These are phyloP conservation scores for Anser cygnoides DNA, from an alignment of 2,113 vertebrate genomes.

Conservation along the genomic window DNA sequence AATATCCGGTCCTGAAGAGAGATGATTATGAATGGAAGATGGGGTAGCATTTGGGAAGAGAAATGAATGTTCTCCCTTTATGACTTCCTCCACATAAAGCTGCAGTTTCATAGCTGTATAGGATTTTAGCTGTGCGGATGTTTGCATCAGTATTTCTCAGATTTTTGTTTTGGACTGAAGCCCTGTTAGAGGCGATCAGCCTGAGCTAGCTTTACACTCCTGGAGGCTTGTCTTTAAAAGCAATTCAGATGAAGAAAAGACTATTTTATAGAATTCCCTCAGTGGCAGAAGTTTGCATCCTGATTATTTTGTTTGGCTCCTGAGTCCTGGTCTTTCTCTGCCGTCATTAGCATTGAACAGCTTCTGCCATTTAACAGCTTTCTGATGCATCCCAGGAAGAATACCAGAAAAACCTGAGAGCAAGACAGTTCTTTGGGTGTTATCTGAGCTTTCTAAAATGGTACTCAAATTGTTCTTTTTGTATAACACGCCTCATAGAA, in stretches of 20 bases:
- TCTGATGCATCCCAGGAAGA: background rate
- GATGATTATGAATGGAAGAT: background rate
- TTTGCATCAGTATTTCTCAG: background rate
- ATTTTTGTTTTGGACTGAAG: background rate
- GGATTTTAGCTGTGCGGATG: background rate
- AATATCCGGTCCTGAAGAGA: background rate
- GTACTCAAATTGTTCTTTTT: background rate
- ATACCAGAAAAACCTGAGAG: accelerated
- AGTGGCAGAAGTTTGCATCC: background rate
- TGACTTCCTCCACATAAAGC: background rate
- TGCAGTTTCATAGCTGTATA: background rate
- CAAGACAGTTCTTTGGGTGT: background rate
- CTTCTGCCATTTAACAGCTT: background rate
- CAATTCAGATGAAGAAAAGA: background rate
- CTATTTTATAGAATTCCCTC: background rate
- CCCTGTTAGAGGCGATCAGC: accelerated
- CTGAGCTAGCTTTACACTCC: background rate
- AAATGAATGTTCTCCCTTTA: background rate
- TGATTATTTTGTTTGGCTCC: background rate
- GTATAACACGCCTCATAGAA: background rate
- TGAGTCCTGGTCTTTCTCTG: background rate
- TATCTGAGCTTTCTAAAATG: background rate
- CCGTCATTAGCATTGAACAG: background rate
- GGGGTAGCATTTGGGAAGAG: background rate
- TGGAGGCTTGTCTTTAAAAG: background rate